A percentile compares a stretch with the other conserved stretches of the same genome.
These are phyloP conservation scores for Muscidifurax raptorellus DNA, from an alignment of 1,140 invertebrate species.

Conservation along the genomic window DNA sequence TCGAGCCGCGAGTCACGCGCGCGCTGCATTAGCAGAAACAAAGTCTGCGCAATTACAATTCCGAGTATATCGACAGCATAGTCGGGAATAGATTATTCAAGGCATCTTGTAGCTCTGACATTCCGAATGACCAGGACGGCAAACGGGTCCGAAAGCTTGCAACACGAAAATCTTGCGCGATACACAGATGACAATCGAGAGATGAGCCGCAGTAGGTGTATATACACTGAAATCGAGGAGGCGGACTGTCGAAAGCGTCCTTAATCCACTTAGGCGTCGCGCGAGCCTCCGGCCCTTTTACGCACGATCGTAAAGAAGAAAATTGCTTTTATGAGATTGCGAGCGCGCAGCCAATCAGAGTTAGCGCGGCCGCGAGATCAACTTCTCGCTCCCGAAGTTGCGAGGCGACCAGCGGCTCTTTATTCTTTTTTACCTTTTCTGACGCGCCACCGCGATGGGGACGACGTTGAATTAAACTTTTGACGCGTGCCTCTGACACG, in stretches of 20 bases:
- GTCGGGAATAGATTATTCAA: too few species aligned
- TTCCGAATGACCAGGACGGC: too few species aligned
- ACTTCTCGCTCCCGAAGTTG: not conserved
- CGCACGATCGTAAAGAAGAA: constrained; percentile 45
- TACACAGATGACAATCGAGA: not conserved
- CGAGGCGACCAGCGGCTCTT: too few species aligned
- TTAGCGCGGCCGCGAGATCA: not conserved
- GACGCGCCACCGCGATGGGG: not conserved
- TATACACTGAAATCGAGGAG: too few species aligned
- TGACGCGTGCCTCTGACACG: not conserved
- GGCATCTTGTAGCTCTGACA: too few species aligned
- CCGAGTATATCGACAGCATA: too few species aligned
- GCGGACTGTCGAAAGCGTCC: not conserved
- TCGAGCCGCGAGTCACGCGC: too few species aligned
- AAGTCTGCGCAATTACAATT: too few species aligned
- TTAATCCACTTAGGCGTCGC: constrained; percentile 4
- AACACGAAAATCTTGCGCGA: not conserved
- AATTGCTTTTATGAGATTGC: constrained; percentile 48
- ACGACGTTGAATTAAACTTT: constrained; percentile 1
- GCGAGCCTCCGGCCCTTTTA: constrained; percentile 21
- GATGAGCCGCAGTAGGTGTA: not conserved
- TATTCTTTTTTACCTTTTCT: not conserved
- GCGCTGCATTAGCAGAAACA: too few species aligned
- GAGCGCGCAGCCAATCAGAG: constrained; percentile 20
- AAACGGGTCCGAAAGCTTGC: not conserved